Evolutionary conservation across 2,797 vertebrate species (phyloP).

Genomic region (Falco concolor): DNA sequence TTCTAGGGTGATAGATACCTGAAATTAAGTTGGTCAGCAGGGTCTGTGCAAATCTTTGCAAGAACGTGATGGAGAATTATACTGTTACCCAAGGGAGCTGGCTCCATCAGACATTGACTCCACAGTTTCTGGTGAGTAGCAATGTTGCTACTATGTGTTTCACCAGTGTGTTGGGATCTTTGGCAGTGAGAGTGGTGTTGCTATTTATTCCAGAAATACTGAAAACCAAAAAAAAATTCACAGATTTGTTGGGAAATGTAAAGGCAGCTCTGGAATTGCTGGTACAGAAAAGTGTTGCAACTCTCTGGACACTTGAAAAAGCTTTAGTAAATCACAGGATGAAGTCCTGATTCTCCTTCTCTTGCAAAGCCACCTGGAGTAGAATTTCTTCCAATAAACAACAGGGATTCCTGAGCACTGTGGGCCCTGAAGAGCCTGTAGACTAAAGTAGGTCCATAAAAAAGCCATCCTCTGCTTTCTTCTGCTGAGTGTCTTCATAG

Average conservation of each 20-base stretch:
- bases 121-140: background rate
- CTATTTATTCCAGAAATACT: background rate
- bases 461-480: background rate
- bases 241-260: background rate
- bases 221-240: background rate
- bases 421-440: background rate
- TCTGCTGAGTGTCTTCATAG: background rate
- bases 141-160: background rate
- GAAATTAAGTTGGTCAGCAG: background rate
- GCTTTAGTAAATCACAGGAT: background rate
- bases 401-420: background rate
- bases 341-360: background rate
- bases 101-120: background rate
- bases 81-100: background rate
- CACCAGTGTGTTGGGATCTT: background rate
- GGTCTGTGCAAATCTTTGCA: background rate
- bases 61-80: background rate
- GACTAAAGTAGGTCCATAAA: background rate
- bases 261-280: background rate
- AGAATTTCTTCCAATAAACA: background rate
- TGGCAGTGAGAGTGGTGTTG: background rate
- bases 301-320: background rate
- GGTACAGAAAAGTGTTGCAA: background rate
- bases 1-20: background rate
- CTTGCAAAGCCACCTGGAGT: background rate